phyloP scores from a whole-genome alignment of 2,888 invertebrate genomes.

The Rhynchonema sp. region DNA sequence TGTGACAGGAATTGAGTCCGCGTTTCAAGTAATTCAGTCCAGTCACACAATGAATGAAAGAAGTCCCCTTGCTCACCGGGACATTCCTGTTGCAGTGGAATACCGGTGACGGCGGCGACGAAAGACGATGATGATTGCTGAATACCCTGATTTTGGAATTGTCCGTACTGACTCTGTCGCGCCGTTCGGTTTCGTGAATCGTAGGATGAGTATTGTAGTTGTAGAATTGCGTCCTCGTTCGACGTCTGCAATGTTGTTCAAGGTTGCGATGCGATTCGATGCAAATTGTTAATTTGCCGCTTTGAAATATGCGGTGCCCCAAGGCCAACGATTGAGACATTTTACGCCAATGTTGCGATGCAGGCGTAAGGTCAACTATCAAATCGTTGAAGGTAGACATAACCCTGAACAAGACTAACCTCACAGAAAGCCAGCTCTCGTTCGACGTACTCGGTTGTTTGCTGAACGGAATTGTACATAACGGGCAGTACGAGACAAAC shows the following conservation, averaged over 20 bases:
- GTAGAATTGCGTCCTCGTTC: slow-evolving; percentile 16
- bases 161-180: slow-evolving; percentile 12
- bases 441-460: slow-evolving; percentile 24
- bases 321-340: no score
- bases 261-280: no score
- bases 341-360: no score
- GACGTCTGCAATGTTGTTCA: slow-evolving; percentile 3
- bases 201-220: slow-evolving; percentile 12
- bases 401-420: no score
- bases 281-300: no score
- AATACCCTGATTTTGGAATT: slow-evolving; percentile 3
- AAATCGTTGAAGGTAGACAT: no score
- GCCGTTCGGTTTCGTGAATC: slow-evolving; percentile 12
- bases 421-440: slow-evolving; percentile 26
- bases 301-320: no score
- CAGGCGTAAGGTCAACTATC: no score
- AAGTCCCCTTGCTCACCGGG: slow-evolving; percentile 14
- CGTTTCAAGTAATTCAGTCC: no score
- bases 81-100: slow-evolving; percentile 24
- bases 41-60: no score
- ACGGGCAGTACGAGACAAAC: slow-evolving; percentile 21
- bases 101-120: slow-evolving; percentile 17
- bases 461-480: slow-evolving; percentile 26
- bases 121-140: background rate
- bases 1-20: no score